phyloP scores from a whole-genome alignment of 2,888 invertebrate genomes.

The Stenodera caucasica region DNA sequence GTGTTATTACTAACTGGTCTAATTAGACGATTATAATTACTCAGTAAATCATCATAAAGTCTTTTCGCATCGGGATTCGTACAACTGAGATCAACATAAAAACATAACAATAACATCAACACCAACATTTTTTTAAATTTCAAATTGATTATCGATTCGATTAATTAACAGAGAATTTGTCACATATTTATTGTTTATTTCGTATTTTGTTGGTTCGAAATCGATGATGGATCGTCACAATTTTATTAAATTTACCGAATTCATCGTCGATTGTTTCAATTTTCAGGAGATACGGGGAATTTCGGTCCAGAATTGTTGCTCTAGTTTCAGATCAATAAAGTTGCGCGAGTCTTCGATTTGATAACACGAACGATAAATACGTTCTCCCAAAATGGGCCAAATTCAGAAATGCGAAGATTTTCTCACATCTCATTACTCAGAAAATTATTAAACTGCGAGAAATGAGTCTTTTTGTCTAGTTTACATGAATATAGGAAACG shows the following conservation, averaged over 20 bases:
- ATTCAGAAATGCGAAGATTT: too few species aligned
- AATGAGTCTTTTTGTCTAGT: too few species aligned
- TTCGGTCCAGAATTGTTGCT: not conserved
- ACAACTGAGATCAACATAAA: slow-evolving; percentile 39
- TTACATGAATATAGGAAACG: too few species aligned
- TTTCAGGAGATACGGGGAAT: not conserved
- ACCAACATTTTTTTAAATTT: slow-evolving; percentile 15
- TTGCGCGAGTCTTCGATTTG: not conserved
- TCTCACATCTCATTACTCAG: too few species aligned
- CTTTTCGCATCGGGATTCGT: slow-evolving; percentile 92
- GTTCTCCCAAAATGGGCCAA: too few species aligned
- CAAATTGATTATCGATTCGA: slow-evolving; percentile 2
- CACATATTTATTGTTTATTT: not conserved
- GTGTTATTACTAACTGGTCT: slow-evolving; percentile 91
- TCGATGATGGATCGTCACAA: too few species aligned
- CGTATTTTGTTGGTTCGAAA: too few species aligned
- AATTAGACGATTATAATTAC: slow-evolving; percentile 93
- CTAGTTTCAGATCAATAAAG: not conserved
- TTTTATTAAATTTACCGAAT: not conserved
- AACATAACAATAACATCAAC: slow-evolving; percentile 33
- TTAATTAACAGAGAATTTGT: not conserved
- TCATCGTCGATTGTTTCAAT: not conserved
- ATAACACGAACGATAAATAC: not conserved
- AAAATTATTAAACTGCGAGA: too few species aligned
- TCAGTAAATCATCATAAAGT: slow-evolving; percentile 92